A percentile compares a stretch with the other conserved stretches of the same genome.
Evolutionary conservation across 2,888 invertebrate species (phyloP).

Genomic region (Athalia rosae): DNA sequence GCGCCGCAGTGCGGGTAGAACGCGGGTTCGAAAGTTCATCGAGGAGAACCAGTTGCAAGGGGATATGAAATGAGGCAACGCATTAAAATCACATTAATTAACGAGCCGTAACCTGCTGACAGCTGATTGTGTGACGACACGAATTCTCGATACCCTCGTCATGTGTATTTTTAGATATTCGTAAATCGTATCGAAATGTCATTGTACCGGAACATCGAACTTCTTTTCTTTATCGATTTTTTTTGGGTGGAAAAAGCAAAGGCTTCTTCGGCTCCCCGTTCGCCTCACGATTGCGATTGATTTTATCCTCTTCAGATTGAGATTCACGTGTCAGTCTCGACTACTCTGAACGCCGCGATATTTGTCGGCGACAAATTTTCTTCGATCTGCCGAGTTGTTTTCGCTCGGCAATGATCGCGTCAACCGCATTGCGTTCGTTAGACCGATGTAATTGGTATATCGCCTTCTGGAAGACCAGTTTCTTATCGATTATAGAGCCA

Average conservation of each 20-base stretch:
- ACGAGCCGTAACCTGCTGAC: not conserved
- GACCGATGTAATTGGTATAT: not conserved
- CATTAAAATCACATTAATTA: slow-evolving; percentile 40
- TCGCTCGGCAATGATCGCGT: not conserved
- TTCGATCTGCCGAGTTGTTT: not conserved
- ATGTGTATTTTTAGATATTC: slow-evolving; percentile 2
- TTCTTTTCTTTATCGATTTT: not conserved
- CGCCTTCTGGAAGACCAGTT: not conserved
- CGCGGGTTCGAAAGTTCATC: not conserved
- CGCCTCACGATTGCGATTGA: no score
- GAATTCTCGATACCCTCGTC: not conserved
- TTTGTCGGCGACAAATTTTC: not conserved
- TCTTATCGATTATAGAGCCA: not conserved
- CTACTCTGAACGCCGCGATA: not conserved
- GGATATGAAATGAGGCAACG: slow-evolving; percentile 8
- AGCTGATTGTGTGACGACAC: slow-evolving; percentile 1
- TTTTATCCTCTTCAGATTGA: not conserved
- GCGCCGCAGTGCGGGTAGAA: no score
- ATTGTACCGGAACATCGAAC: slow-evolving; percentile 13
- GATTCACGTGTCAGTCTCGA: not conserved
- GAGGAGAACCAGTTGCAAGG: not conserved
- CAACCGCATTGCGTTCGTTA: not conserved
- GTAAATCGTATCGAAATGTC: slow-evolving; percentile 6
- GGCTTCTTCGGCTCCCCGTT: no score
- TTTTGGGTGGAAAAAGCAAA: not conserved